Evolutionary conservation across 1,140 invertebrate species (phyloP).

Genomic region (Dolichoris vasculosae): DNA sequence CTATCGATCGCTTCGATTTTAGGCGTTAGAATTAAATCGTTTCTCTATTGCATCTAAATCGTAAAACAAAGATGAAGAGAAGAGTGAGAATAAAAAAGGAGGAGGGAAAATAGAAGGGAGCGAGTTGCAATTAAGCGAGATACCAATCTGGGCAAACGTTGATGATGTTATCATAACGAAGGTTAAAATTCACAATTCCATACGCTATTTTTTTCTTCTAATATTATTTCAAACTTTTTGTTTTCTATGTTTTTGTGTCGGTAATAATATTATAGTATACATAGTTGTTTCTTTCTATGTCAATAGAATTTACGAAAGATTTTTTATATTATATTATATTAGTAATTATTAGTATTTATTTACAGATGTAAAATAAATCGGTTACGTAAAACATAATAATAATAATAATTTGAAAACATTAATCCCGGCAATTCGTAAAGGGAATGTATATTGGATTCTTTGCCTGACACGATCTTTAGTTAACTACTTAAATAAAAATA

Average conservation of each 20-base stretch:
- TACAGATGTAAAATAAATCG: too few relatives aligned
- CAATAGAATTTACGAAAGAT: too few relatives aligned
- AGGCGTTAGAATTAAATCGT: slow-evolving; percentile 41
- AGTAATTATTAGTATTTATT: too few relatives aligned
- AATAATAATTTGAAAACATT: too few relatives aligned
- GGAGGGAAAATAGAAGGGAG: neutral
- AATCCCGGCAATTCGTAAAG: too few relatives aligned
- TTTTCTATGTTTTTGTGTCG: too few relatives aligned
- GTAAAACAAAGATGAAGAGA: neutral
- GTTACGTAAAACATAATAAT: too few relatives aligned
- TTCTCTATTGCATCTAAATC: slow-evolving; percentile 40
- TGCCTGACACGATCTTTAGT: slow-evolving; percentile 11
- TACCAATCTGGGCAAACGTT: slow-evolving; percentile 40
- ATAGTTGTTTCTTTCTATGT: too few relatives aligned
- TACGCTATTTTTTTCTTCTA: neutral
- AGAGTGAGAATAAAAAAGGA: neutral
- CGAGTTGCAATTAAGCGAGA: slow-evolving; percentile 49
- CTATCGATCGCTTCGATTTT: slow-evolving; percentile 3
- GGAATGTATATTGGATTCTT: neutral
- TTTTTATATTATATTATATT: too few relatives aligned
- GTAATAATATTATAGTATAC: too few relatives aligned
- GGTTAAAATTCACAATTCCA: slow-evolving; percentile 33
- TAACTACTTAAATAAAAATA: neutral
- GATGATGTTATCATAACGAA: neutral
- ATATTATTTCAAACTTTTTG: too few relatives aligned